A percentile compares a stretch with the other conserved stretches of the same genome.
phyloP scores from a whole-genome alignment of 2,113 vertebrate species.

The Chaenogobius annularis region DNA sequence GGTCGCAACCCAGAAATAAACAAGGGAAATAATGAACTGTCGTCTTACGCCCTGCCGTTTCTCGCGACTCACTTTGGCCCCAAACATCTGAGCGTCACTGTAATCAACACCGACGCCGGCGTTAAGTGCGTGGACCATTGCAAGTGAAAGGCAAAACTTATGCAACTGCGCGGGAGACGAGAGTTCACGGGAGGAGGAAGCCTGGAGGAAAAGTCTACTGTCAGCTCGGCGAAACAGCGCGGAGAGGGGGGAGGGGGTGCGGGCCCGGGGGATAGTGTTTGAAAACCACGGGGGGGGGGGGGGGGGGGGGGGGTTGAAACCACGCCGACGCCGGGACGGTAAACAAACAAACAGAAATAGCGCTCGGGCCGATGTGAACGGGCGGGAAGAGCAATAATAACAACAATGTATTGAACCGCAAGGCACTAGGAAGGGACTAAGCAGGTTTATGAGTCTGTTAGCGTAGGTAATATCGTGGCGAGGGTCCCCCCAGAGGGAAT shows the following conservation, averaged over 20 bases:
- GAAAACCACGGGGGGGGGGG: too few relatives aligned
- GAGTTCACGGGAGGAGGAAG: conserved; percentile 5
- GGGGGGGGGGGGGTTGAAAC: too few relatives aligned
- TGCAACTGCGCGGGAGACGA: conserved; percentile 15
- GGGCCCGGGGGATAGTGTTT: too few relatives aligned
- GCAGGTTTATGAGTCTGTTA: neutral
- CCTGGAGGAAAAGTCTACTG: conserved; percentile 36
- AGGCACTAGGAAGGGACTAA: neutral
- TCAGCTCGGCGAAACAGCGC: conserved; percentile 64
- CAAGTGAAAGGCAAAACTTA: neutral
- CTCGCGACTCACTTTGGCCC: too few relatives aligned
- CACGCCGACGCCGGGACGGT: conserved; percentile 38
- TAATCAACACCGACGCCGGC: neutral
- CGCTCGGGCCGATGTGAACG: neutral
- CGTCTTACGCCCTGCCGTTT: neutral
- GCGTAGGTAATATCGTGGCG: neutral
- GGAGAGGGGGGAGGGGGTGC: too few relatives aligned
- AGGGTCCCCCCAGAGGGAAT: neutral
- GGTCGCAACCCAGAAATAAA: neutral
- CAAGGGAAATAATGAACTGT: neutral
- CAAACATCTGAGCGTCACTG: neutral
- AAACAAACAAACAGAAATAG: conserved; percentile 12
- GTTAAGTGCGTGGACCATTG: neutral
- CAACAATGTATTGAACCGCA: neutral
- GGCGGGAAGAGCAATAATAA: neutral